A percentile compares a stretch with the other conserved stretches of the same genome.
Conservation (phyloP, 2,797 vertebrate species). For the Pseudochromis fuscus region DNA sequence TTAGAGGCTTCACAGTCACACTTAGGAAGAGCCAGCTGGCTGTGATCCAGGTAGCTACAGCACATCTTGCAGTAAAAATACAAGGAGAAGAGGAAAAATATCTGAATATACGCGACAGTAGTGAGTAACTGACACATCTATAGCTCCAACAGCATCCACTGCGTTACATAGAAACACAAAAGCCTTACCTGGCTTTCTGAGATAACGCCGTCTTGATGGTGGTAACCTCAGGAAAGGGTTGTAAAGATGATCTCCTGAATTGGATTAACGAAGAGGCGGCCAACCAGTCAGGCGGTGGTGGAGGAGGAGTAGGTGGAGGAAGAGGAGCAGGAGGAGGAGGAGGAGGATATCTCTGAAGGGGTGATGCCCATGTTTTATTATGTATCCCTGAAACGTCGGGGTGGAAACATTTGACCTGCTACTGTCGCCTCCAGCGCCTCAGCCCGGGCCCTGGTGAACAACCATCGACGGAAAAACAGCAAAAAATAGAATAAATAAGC, state of each 20-base stretch:
- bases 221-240: constrained; percentile 60
- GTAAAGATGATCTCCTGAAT: constrained; percentile 79
- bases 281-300: constrained; percentile 56
- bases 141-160: no score
- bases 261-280: constrained; percentile 71
- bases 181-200: constrained; percentile 75
- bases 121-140: background rate
- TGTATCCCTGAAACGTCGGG: constrained; percentile 50
- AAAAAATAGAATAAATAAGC: constrained; percentile 32
- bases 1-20: background rate
- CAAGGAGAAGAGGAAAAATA: no score
- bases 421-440: constrained; percentile 45
- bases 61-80: constrained; percentile 13
- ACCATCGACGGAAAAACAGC: constrained; percentile 17
- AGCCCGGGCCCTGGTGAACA: constrained; percentile 37
- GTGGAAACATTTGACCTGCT: constrained; percentile 69
- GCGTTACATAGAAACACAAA: background rate
- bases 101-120: constrained; percentile 15
- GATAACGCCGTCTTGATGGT: constrained; percentile 72
- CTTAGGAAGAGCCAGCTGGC: background rate
- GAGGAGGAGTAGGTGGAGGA: constrained; percentile 25
- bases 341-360: constrained; percentile 50
- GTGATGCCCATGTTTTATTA: constrained; percentile 70
- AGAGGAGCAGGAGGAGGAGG: constrained; percentile 19
- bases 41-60: background rate